Percentiles rank a stretch among this genome's conserved stretches.
Conservation (phyloP, 1,140 invertebrate genomes). For the Polypedilum vanderplanki region DNA sequence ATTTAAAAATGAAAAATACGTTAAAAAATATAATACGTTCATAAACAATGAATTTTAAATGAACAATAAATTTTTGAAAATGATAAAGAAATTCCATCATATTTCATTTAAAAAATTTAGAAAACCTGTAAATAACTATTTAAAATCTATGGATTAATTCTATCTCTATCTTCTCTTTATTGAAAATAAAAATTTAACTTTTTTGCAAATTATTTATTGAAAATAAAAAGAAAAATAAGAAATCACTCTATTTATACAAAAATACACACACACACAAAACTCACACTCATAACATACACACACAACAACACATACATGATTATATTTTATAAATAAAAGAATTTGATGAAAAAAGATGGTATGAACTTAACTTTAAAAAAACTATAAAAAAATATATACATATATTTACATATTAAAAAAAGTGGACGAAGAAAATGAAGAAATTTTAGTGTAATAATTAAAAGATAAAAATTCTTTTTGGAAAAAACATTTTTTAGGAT, state of each 20-base stretch:
- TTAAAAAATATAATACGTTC: too few relatives aligned
- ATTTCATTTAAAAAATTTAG: too few relatives aligned
- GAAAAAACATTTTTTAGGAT: slow-evolving; percentile 5
- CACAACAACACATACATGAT: background rate
- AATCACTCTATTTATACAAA: slow-evolving; percentile 8
- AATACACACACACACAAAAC: too few relatives aligned
- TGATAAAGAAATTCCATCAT: too few relatives aligned
- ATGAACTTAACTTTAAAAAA: background rate
- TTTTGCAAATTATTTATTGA: slow-evolving; percentile 3
- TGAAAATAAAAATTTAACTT: too few relatives aligned
- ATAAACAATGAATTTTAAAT: too few relatives aligned
- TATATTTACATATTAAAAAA: slow-evolving; percentile 14
- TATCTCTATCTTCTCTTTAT: too few relatives aligned
- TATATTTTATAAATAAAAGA: background rate
- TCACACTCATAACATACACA: background rate
- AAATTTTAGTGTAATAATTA: slow-evolving; percentile 6
- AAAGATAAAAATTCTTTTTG: background rate
- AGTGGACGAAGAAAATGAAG: background rate
- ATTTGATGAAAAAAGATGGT: background rate
- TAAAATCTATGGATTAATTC: too few relatives aligned
- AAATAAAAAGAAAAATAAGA: background rate
- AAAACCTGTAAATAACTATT: too few relatives aligned
- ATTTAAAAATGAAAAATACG: too few relatives aligned
- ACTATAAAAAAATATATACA: background rate
- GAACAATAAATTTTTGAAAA: too few relatives aligned